Conservation (phyloP, 2,888 invertebrate species). For the Eupithecia tripunctaria region DNA sequence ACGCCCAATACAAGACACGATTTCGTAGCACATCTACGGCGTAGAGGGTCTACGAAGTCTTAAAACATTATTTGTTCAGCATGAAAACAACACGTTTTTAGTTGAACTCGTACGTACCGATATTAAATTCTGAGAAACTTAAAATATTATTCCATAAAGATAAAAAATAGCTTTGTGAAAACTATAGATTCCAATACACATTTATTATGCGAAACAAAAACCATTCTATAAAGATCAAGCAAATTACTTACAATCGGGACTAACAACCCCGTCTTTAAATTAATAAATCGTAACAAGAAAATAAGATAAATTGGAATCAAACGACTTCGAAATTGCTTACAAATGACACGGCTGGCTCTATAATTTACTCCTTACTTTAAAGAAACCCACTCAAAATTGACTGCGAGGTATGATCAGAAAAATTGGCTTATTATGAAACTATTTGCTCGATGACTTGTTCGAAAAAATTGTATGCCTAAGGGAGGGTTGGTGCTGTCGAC, state of each 20-base stretch:
- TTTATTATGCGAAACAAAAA: slow-evolving; percentile 46
- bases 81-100: not conserved
- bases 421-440: slow-evolving; percentile 82
- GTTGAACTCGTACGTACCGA: not conserved
- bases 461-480: slow-evolving; percentile 69
- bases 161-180: not conserved
- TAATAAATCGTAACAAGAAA: slow-evolving; percentile 63
- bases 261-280: slow-evolving; percentile 48
- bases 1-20: not conserved
- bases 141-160: not conserved
- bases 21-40: not conserved
- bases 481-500: slow-evolving; percentile 66
- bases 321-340: slow-evolving; percentile 72
- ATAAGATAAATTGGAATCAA: slow-evolving; percentile 77
- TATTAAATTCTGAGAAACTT: not conserved
- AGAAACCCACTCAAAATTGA: slow-evolving; percentile 64
- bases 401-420: slow-evolving; percentile 68
- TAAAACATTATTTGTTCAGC: not conserved
- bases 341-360: slow-evolving; percentile 73
- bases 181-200: slow-evolving; percentile 7
- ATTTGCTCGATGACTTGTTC: slow-evolving; percentile 78
- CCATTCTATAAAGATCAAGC: slow-evolving; percentile 44
- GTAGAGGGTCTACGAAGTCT: not conserved
- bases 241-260: slow-evolving; percentile 47
- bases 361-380: slow-evolving; percentile 72